Percentiles rank a stretch among this genome's conserved stretches.
phyloP scores from a whole-genome alignment of 2,888 invertebrate genomes.

The Miltochrista miniata region DNA sequence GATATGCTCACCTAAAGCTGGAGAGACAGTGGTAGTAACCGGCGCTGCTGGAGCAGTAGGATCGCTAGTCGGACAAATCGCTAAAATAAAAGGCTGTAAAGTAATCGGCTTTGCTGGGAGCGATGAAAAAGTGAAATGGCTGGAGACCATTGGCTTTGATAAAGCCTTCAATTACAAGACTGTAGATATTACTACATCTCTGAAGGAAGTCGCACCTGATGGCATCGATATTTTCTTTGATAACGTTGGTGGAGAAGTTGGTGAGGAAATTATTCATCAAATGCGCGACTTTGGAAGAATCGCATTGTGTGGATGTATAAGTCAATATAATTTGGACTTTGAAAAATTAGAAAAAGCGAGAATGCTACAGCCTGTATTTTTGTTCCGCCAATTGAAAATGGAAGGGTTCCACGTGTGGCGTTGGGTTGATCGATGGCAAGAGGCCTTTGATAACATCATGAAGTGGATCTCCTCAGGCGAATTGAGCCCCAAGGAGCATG shows the following conservation, averaged over 20 bases:
- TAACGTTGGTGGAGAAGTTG: slow-evolving; percentile 87
- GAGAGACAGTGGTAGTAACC: slow-evolving; percentile 88
- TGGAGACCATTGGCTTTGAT: slow-evolving; percentile 87
- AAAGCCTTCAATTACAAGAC: slow-evolving; percentile 89
- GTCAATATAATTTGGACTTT: slow-evolving; percentile 2
- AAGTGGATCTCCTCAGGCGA: slow-evolving; percentile 86
- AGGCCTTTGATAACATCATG: slow-evolving; percentile 82
- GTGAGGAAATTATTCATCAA: slow-evolving; percentile 78
- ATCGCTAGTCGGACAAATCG: slow-evolving; percentile 89
- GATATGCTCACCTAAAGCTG: slow-evolving; percentile 86
- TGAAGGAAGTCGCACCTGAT: slow-evolving; percentile 74
- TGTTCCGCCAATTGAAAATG: slow-evolving; percentile 83
- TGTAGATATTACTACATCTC: slow-evolving; percentile 71
- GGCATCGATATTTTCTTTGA: slow-evolving; percentile 90
- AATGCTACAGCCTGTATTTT: slow-evolving; percentile 78
- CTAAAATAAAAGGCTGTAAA: too few species aligned
- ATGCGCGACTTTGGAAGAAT: slow-evolving; percentile 85
- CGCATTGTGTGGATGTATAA: slow-evolving; percentile 55
- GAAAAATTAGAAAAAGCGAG: slow-evolving; percentile 11
- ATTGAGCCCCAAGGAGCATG: slow-evolving; percentile 85
- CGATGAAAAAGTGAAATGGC: slow-evolving; percentile 87
- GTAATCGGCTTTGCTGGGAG: slow-evolving; percentile 89
- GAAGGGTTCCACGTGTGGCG: slow-evolving; percentile 83
- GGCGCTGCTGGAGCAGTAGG: slow-evolving; percentile 91
- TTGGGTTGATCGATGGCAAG: slow-evolving; percentile 79